Conservation (phyloP, 2,888 invertebrate genomes). For the Drosophila yooni region DNA sequence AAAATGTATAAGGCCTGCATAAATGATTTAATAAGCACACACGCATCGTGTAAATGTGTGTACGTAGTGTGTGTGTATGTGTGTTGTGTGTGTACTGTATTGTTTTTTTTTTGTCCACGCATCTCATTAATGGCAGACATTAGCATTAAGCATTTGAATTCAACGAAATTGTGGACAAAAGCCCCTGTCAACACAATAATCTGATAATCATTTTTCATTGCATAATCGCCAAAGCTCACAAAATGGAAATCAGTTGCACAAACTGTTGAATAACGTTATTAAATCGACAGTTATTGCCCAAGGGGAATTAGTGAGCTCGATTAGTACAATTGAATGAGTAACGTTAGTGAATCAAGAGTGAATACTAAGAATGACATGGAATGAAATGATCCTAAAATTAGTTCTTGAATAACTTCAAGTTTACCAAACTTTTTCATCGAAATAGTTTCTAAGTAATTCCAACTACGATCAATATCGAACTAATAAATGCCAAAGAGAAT, state of each 20-base stretch:
- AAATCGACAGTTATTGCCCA: background rate
- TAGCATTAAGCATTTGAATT: constrained; percentile 63
- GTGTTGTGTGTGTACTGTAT: background rate
- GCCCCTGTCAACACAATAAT: constrained; percentile 44
- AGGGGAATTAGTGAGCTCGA: background rate
- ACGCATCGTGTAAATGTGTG: constrained; percentile 20
- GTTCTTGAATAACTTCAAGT: background rate
- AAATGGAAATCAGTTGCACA: constrained; percentile 7
- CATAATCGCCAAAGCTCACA: constrained; percentile 15
- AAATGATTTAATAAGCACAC: constrained; percentile 76
- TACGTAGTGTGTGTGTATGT: constrained; percentile 5
- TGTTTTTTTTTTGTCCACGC: constrained; percentile 26
- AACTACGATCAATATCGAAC: too few species aligned
- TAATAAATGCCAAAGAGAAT: background rate
- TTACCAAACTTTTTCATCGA: background rate
- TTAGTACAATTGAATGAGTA: background rate
- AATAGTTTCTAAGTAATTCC: too few species aligned
- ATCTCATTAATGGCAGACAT: constrained; percentile 60
- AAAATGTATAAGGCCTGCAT: constrained; percentile 81
- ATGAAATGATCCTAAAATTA: background rate
- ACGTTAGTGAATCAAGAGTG: background rate
- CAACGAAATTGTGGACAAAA: constrained; percentile 30
- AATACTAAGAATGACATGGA: background rate
- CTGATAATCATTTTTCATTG: constrained; percentile 44
- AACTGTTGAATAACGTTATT: constrained; percentile 3